Evolutionary conservation across 2,797 vertebrate genomes (phyloP).

Genomic region (Schizopygopsis malacanthus): DNA sequence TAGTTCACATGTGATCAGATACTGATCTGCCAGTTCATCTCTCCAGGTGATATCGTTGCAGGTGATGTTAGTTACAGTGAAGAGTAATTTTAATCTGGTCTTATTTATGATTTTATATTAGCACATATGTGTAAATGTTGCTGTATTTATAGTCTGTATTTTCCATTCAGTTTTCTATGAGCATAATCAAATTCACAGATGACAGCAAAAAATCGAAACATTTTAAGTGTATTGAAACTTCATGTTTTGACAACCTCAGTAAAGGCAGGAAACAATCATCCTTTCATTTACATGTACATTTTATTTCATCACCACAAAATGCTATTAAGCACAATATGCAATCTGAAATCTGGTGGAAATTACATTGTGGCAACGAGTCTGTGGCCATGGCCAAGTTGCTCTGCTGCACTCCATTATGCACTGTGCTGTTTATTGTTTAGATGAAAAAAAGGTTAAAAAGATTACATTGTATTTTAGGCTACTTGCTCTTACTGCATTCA

Average conservation of each 20-base stretch:
- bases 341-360: too few relatives aligned
- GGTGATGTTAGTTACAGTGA: neutral
- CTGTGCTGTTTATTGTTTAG: neutral
- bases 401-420: neutral
- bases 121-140: neutral
- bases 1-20: neutral
- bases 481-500: neutral
- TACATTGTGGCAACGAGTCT: too few relatives aligned
- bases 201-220: neutral
- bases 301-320: too few relatives aligned
- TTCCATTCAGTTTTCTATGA: neutral
- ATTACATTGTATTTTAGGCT: neutral
- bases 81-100: neutral
- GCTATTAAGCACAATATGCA: too few relatives aligned
- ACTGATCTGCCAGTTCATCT: neutral
- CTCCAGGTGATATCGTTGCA: neutral
- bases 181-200: neutral
- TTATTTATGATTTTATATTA: neutral
- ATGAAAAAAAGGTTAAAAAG: neutral
- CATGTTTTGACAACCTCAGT: neutral
- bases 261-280: neutral
- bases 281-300: neutral
- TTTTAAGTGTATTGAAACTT: neutral
- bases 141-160: too few relatives aligned
- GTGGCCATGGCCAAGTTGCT: neutral